phyloP scores from a whole-genome alignment of 2,888 invertebrate genomes.

The Erebia palarica region DNA sequence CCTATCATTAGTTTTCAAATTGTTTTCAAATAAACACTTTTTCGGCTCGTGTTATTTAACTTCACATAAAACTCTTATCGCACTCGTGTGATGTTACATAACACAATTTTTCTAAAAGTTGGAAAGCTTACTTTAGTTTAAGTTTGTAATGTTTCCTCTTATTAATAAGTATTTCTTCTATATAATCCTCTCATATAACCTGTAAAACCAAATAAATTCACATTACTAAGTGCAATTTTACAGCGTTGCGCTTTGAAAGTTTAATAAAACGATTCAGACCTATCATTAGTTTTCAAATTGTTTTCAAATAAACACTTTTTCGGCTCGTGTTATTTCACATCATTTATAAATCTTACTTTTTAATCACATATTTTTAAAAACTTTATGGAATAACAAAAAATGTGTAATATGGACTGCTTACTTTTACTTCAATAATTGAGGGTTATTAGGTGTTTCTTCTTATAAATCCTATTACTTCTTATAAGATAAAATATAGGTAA shows the following conservation, averaged over 20 bases:
- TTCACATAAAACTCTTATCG: constrained; percentile 46
- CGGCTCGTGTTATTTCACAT: constrained; percentile 61
- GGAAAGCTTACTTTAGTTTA: background rate
- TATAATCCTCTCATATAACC: background rate
- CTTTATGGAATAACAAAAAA: background rate
- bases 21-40: constrained; percentile 65
- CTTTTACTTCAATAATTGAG: background rate
- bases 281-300: constrained; percentile 73
- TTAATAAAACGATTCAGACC: constrained; percentile 58
- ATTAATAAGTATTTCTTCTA: background rate
- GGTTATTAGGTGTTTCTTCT: background rate
- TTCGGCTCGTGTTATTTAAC: constrained; percentile 72
- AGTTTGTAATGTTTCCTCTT: background rate
- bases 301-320: constrained; percentile 68
- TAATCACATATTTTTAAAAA: background rate
- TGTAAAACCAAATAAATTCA: constrained; percentile 16
- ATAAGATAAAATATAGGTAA: too few species aligned
- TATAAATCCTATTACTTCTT: background rate
- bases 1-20: constrained; percentile 42
- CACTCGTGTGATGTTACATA: background rate
- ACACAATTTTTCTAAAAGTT: background rate
- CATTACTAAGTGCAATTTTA: background rate
- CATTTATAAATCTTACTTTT: background rate
- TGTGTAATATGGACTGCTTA: background rate
- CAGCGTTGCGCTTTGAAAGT: background rate